Percentiles rank a stretch among this genome's conserved stretches.
Evolutionary conservation across 2,797 vertebrate species (phyloP).

Genomic region (Hydrolagus colliei): DNA sequence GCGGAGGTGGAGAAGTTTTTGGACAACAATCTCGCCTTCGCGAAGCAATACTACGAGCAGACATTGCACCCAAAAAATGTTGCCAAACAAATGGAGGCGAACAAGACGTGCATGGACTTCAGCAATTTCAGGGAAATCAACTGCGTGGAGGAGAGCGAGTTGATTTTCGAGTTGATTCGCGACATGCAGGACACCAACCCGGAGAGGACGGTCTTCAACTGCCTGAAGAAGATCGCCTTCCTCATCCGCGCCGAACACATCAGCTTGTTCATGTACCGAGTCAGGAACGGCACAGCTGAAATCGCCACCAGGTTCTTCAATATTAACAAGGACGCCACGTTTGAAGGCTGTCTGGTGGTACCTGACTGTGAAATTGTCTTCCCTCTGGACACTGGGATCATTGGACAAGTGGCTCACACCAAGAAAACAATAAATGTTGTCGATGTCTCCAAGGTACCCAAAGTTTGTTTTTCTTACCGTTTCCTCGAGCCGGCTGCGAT

Average conservation of each 20-base stretch:
- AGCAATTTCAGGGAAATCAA: slow-evolving; percentile 54
- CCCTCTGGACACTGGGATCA: slow-evolving; percentile 74
- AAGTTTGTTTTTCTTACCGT: neutral
- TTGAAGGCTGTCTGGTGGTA: slow-evolving; percentile 72
- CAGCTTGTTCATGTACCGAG: slow-evolving; percentile 82
- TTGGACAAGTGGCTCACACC: slow-evolving; percentile 69
- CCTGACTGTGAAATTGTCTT: slow-evolving; percentile 82
- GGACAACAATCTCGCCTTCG: slow-evolving; percentile 72
- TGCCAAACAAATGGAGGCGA: slow-evolving; percentile 60
- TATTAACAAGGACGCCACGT: slow-evolving; percentile 60
- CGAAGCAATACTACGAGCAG: slow-evolving; percentile 69
- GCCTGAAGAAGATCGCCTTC: slow-evolving; percentile 72
- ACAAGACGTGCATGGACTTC: slow-evolving; percentile 54
- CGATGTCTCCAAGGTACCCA: slow-evolving; percentile 61
- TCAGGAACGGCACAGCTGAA: slow-evolving; percentile 74
- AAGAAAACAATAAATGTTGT: slow-evolving; percentile 72
- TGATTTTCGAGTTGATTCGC: slow-evolving; percentile 74
- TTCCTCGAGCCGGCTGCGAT: no score
- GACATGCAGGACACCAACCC: slow-evolving; percentile 79
- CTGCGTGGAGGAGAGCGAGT: slow-evolving; percentile 72
- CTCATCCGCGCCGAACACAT: slow-evolving; percentile 69
- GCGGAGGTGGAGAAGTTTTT: slow-evolving; percentile 74
- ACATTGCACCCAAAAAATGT: slow-evolving; percentile 64
- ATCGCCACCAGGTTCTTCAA: slow-evolving; percentile 78
- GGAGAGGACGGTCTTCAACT: slow-evolving; percentile 70